A percentile compares a stretch with the other conserved stretches of the same genome.
phyloP scores from a whole-genome alignment of 2,797 vertebrate genomes.

The Chiloscyllium punctatum region DNA sequence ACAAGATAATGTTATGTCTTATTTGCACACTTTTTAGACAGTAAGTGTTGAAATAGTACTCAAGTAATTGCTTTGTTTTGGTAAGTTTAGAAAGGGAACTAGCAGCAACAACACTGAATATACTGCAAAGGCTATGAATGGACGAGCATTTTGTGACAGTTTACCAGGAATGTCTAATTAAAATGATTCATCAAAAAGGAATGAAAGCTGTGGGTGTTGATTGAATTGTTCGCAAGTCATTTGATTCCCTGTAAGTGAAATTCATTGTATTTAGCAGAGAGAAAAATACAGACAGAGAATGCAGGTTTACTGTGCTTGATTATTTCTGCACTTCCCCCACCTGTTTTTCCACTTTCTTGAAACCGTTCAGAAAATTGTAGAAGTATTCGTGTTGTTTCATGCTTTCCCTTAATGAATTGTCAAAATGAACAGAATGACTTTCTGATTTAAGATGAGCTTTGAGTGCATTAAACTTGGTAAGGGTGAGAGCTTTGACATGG shows the following conservation, averaged over 20 bases:
- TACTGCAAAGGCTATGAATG: not conserved
- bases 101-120: not conserved
- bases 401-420: not conserved
- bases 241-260: slow-evolving; percentile 3
- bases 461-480: not conserved
- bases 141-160: not conserved
- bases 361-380: not conserved
- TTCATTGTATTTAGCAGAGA: slow-evolving; percentile 9
- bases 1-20: not conserved
- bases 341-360: not conserved
- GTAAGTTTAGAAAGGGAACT: not conserved
- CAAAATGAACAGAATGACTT: not conserved
- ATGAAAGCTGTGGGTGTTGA: slow-evolving; percentile 21
- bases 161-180: slow-evolving; percentile 12
- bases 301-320: not conserved
- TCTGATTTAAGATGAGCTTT: not conserved
- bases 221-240: slow-evolving; percentile 24
- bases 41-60: not conserved
- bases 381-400: not conserved
- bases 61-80: not conserved
- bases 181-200: slow-evolving; percentile 32
- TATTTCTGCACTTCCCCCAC: not conserved
- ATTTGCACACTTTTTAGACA: not conserved
- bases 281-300: not conserved
- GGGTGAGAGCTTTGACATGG: not conserved